A percentile compares a stretch with the other conserved stretches of the same genome.
These are phyloP conservation scores for Rhadinocentrus ornatus DNA, from an alignment of 2,797 vertebrate species.

Conservation along the genomic window DNA sequence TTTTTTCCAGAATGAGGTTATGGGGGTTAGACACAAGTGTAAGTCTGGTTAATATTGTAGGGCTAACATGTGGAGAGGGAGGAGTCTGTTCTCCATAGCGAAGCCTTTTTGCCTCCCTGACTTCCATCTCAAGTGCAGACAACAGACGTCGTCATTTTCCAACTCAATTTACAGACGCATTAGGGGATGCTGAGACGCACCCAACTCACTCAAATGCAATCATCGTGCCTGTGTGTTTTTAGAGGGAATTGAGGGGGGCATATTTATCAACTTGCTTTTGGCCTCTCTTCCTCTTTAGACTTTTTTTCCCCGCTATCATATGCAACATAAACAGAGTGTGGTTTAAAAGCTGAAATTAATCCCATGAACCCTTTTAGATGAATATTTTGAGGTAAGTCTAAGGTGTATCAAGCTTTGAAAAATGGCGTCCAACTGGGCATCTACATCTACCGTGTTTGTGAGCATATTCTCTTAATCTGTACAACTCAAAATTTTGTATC, in stretches of 20 bases:
- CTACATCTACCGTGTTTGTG: too few relatives aligned
- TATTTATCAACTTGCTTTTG: constrained; percentile 65
- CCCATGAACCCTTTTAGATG: constrained; percentile 2
- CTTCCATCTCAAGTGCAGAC: constrained; percentile 71
- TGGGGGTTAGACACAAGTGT: constrained; percentile 40
- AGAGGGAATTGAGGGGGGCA: constrained; percentile 69
- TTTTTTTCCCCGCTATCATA: constrained; percentile 12
- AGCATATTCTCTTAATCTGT: too few relatives aligned
- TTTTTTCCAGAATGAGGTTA: constrained; percentile 11
- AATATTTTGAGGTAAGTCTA: not conserved
- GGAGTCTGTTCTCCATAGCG: constrained; percentile 52
- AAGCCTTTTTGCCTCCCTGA: constrained; percentile 64
- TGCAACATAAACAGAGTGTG: constrained; percentile 16
- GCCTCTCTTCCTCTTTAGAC: constrained; percentile 38
- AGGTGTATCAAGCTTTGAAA: not conserved
- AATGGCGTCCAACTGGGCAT: too few relatives aligned
- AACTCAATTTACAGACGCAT: constrained; percentile 82
- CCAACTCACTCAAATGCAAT: constrained; percentile 78
- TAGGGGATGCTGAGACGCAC: constrained; percentile 76
- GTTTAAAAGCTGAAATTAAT: not conserved
- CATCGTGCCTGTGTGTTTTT: constrained; percentile 73
- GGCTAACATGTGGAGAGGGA: constrained; percentile 40
- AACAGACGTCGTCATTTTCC: constrained; percentile 78
- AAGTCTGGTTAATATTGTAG: constrained; percentile 47
- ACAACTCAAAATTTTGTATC: too few relatives aligned